These are phyloP conservation scores for Bos javanicus DNA, from an alignment of 2,113 vertebrate genomes.

Conservation along the genomic window DNA sequence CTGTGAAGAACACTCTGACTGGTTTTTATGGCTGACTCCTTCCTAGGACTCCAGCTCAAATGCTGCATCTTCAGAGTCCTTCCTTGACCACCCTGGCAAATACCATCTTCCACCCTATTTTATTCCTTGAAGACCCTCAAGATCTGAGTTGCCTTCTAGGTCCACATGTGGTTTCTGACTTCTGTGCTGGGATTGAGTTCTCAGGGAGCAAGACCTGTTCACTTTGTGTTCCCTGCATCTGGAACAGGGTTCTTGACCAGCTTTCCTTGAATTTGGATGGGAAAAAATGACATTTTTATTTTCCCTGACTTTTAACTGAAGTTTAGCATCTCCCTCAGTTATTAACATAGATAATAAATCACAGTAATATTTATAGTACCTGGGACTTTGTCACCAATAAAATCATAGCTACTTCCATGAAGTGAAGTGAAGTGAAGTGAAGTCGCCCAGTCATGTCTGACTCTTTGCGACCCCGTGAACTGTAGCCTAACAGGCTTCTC, in stretches of 20 bases:
- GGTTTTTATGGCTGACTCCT: not conserved
- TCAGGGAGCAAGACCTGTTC: not conserved
- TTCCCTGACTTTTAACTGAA: not conserved
- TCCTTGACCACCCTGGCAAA: not conserved
- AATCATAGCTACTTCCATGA: not conserved
- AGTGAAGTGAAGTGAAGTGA: no score
- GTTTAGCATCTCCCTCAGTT: not conserved
- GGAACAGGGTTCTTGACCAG: not conserved
- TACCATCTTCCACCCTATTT: not conserved
- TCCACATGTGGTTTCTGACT: not conserved
- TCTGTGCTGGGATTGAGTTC: not conserved
- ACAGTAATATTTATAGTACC: not conserved
- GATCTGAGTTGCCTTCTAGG: not conserved
- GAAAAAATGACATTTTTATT: not conserved
- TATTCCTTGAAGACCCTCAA: not conserved
- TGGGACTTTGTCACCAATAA: not conserved
- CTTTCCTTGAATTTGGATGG: not conserved
- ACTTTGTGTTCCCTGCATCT: no score
- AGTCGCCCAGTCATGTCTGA: no score
- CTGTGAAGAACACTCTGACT: not conserved
- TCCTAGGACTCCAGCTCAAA: not conserved
- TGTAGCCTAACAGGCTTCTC: no score
- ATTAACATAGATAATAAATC: not conserved
- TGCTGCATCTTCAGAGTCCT: not conserved
- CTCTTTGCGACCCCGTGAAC: no score